These are phyloP conservation scores for Erannis defoliaria DNA, from an alignment of 2,888 invertebrate species.

Conservation along the genomic window DNA sequence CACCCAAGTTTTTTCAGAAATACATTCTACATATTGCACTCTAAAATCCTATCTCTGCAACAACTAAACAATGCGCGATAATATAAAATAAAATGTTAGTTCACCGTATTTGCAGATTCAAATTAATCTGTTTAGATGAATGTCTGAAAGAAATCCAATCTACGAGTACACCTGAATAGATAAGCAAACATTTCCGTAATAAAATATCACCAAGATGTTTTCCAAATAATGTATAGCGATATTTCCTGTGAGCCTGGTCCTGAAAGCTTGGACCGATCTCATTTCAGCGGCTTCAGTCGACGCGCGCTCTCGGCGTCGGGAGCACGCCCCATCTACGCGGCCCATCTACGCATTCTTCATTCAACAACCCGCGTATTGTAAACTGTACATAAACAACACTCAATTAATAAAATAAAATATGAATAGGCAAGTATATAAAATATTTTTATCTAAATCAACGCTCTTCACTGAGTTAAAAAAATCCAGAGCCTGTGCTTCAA, in stretches of 20 bases:
- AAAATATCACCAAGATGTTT: constrained; percentile 18
- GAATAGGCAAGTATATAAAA: not conserved
- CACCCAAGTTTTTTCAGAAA: not conserved
- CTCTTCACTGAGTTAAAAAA: constrained; percentile 2
- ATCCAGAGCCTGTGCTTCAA: not conserved
- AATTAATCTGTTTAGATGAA: constrained; percentile 1
- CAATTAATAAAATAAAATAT: not conserved
- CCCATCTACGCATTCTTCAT: too few species aligned
- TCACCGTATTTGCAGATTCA: constrained; percentile 4
- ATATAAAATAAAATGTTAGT: not conserved
- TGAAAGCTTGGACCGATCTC: constrained; percentile 26
- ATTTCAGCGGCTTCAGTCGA: constrained; percentile 38
- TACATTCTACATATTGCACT: not conserved
- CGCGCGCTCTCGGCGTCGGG: constrained; percentile 38
- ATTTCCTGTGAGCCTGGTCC: constrained; percentile 20
- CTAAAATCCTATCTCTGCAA: too few species aligned
- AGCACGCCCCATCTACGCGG: constrained; percentile 34
- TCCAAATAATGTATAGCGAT: constrained; percentile 10
- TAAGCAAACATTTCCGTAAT: constrained; percentile 21
- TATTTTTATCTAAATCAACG: not conserved
- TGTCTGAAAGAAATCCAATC: constrained; percentile 15
- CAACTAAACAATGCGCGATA: not conserved
- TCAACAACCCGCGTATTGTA: constrained; percentile 31
- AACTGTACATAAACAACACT: constrained; percentile 37
- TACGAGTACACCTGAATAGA: constrained; percentile 8